These are phyloP conservation scores for Polydesmus complanatus DNA, from an alignment of 2,888 invertebrate genomes.

Conservation along the genomic window DNA sequence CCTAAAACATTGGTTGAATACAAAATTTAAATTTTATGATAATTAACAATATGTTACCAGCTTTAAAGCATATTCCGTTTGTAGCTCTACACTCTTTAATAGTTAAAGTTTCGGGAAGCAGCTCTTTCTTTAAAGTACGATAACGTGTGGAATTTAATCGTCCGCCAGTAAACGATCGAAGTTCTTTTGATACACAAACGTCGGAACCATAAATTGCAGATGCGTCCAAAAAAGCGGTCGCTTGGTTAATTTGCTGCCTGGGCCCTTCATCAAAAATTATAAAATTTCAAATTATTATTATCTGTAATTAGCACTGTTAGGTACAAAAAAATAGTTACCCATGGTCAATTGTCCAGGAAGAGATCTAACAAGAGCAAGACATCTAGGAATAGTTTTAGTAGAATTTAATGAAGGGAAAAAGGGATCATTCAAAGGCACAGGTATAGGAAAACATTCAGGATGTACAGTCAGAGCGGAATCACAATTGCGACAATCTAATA, in stretches of 20 bases:
- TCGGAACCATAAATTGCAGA: slow-evolving; percentile 86
- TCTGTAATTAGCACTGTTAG: not conserved
- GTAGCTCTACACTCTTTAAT: slow-evolving; percentile 71
- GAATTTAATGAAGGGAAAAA: slow-evolving; percentile 70
- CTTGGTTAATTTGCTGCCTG: slow-evolving; percentile 85
- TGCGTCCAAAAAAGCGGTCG: slow-evolving; percentile 74
- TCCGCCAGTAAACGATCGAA: slow-evolving; percentile 61
- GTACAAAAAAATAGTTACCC: slow-evolving; percentile 33
- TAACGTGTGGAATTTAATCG: slow-evolving; percentile 65
- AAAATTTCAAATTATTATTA: not conserved
- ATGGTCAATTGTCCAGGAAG: slow-evolving; percentile 78
- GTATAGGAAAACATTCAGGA: slow-evolving; percentile 86
- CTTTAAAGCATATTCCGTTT: slow-evolving; percentile 74
- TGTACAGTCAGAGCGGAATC: slow-evolving; percentile 76
- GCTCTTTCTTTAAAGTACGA: slow-evolving; percentile 55
- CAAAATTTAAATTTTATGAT: not conserved
- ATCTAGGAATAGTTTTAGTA: slow-evolving; percentile 51
- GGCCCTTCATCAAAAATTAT: slow-evolving; percentile 44
- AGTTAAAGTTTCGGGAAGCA: slow-evolving; percentile 59
- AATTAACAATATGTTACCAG: slow-evolving; percentile 38
- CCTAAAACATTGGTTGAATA: slow-evolving; percentile 38
- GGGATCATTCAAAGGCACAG: slow-evolving; percentile 73
- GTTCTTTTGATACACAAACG: slow-evolving; percentile 56
- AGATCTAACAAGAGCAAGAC: slow-evolving; percentile 89
- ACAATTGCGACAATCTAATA: slow-evolving; percentile 77